Percentiles rank a stretch among this genome's conserved stretches.
Conservation (phyloP, 2,888 invertebrate genomes). For the Spilosoma lubricipeda region DNA sequence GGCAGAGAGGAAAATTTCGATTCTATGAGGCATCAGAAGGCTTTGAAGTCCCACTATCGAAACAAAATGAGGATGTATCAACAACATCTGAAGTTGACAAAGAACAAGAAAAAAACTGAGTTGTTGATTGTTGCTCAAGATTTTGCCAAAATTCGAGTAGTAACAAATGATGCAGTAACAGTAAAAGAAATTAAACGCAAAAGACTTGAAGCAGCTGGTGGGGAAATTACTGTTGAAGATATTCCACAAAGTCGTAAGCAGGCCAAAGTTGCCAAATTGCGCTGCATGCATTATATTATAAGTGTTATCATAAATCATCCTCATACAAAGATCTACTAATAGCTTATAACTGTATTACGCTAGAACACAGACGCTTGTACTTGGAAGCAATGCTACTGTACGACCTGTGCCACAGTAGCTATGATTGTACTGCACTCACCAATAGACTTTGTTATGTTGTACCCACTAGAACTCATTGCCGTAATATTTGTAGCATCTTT, state of each 20-base stretch:
- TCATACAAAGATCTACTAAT: too few relatives aligned
- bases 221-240: constrained; percentile 85
- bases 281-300: too few relatives aligned
- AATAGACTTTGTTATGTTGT: too few relatives aligned
- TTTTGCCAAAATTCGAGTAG: constrained; percentile 92
- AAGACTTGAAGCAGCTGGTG: constrained; percentile 83
- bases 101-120: constrained; percentile 55
- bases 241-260: constrained; percentile 74
- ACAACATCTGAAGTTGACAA: constrained; percentile 48
- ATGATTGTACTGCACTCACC: too few relatives aligned
- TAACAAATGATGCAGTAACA: constrained; percentile 79
- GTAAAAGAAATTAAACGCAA: constrained; percentile 79
- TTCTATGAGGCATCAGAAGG: constrained; percentile 96
- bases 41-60: constrained; percentile 89
- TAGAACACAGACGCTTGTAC: too few relatives aligned
- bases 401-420: too few relatives aligned
- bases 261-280: too few relatives aligned
- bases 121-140: constrained; percentile 89
- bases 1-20: constrained; percentile 98
- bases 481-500: too few relatives aligned
- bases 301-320: too few relatives aligned
- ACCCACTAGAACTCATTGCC: too few relatives aligned
- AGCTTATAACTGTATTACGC: too few relatives aligned
- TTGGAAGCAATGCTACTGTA: too few relatives aligned
- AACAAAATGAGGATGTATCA: constrained; percentile 59